Percentiles rank a stretch among this genome's conserved stretches.
Conservation (phyloP, 2,888 invertebrate genomes). For the Cyclophora punctaria region DNA sequence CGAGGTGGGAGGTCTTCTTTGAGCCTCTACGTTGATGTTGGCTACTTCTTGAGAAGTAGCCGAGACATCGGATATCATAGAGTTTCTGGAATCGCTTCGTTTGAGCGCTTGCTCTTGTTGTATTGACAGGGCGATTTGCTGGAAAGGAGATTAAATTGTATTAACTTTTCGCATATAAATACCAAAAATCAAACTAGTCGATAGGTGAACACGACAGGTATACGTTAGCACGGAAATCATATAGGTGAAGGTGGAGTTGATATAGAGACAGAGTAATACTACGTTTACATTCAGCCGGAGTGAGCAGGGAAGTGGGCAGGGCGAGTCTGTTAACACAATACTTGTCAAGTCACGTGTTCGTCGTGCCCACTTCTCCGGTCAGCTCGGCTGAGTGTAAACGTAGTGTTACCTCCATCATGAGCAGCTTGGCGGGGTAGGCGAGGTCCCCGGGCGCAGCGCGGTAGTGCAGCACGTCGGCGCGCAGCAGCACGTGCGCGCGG, state of each 20-base stretch:
- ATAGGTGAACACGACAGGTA: no score
- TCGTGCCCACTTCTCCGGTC: no score
- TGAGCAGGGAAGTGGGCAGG: no score
- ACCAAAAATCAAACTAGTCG: no score
- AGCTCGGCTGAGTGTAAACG: background rate
- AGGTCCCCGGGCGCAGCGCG: slow-evolving; percentile 95
- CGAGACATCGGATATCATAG: slow-evolving; percentile 79
- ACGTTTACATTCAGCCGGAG: background rate
- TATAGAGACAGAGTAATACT: background rate
- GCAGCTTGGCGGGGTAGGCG: slow-evolving; percentile 97
- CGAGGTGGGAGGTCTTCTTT: slow-evolving; percentile 74
- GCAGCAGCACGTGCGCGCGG: slow-evolving; percentile 94
- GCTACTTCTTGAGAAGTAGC: slow-evolving; percentile 84
- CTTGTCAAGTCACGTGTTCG: background rate
- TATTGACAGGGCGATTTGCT: slow-evolving; percentile 79
- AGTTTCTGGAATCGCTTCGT: slow-evolving; percentile 80
- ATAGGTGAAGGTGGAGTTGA: background rate
- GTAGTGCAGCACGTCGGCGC: slow-evolving; percentile 91
- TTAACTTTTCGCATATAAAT: no score
- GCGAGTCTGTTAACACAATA: background rate
- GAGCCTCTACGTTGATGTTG: slow-evolving; percentile 69
- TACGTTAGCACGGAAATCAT: no score
- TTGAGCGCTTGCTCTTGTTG: slow-evolving; percentile 76
- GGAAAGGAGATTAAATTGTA: slow-evolving; percentile 13
- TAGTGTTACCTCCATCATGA: slow-evolving; percentile 92